phyloP scores from a whole-genome alignment of 2,113 vertebrate genomes.

The Boulengeromyrus knoepffleri region DNA sequence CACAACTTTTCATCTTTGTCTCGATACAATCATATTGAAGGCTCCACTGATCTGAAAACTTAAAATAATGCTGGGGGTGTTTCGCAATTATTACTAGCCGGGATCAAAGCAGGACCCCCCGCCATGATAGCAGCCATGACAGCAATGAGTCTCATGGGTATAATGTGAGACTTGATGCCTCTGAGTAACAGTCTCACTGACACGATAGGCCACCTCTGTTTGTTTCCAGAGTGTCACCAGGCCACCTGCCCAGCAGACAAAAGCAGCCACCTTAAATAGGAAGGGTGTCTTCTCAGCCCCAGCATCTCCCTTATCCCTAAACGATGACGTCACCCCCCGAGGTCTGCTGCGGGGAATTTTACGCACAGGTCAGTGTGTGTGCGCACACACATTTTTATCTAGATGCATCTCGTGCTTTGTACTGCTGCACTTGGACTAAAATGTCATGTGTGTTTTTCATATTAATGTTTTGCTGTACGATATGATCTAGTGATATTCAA shows the following conservation, averaged over 20 bases:
- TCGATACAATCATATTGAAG: neutral
- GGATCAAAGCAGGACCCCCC: neutral
- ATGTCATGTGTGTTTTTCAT: neutral
- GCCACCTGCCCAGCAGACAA: conserved; percentile 30
- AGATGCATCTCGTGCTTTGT: neutral
- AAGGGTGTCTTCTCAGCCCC: neutral
- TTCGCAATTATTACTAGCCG: neutral
- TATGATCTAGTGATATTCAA: neutral
- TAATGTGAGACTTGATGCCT: neutral
- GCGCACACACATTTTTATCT: neutral
- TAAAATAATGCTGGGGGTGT: neutral
- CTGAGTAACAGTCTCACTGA: neutral
- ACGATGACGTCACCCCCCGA: conserved; percentile 53
- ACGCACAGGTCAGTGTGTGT: conserved; percentile 27
- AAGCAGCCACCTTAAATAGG: conserved; percentile 7
- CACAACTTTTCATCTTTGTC: too few species aligned
- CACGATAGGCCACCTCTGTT: neutral
- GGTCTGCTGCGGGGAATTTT: conserved; percentile 56
- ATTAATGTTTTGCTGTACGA: neutral
- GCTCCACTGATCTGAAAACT: neutral
- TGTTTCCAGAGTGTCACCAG: conserved; percentile 45
- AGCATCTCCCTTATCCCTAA: conserved; percentile 20
- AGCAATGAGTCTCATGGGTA: neutral
- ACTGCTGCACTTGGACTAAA: neutral
- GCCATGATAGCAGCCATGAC: neutral